These are phyloP conservation scores for Nibea coibor DNA, from an alignment of 2,113 vertebrate genomes.

Conservation along the genomic window DNA sequence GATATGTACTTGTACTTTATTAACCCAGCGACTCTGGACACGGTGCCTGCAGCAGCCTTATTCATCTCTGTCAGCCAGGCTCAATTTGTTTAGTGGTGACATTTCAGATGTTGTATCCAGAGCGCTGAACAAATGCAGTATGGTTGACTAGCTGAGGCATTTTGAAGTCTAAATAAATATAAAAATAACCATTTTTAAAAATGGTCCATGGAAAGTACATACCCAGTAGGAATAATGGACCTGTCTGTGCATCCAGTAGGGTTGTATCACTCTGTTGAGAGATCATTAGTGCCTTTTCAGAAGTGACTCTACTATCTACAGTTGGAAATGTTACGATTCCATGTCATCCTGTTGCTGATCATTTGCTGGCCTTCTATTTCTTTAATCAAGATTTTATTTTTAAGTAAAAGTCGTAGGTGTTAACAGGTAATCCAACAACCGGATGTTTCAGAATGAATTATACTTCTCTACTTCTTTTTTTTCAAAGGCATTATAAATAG, in stretches of 20 bases:
- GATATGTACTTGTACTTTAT: conserved; percentile 62
- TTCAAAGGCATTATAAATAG: conserved; percentile 27
- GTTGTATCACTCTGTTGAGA: conserved; percentile 47
- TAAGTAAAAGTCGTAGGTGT: neutral
- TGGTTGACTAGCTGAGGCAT: conserved; percentile 70
- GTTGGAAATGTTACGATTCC: conserved; percentile 3
- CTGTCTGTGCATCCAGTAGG: conserved; percentile 42
- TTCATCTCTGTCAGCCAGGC: conserved; percentile 70
- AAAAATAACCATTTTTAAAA: conserved; percentile 41
- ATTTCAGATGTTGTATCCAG: conserved; percentile 72
- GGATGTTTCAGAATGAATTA: conserved; percentile 23
- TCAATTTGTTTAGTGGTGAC: conserved; percentile 74
- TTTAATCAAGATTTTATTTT: neutral
- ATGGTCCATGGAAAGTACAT: conserved; percentile 24
- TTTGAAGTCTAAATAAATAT: conserved; percentile 55
- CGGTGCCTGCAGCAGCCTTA: conserved; percentile 55
- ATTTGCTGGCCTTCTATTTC: neutral
- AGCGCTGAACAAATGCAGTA: conserved; percentile 56
- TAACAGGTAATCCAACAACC: neutral
- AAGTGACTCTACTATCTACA: conserved; percentile 19
- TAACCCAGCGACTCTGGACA: conserved; percentile 48
- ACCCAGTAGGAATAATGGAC: conserved; percentile 41
- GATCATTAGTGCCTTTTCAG: conserved; percentile 59
- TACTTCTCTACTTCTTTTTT: neutral
- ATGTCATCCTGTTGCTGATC: conserved; percentile 17